Conservation (phyloP, 2,888 invertebrate species). For the Synergus umbraculus region DNA sequence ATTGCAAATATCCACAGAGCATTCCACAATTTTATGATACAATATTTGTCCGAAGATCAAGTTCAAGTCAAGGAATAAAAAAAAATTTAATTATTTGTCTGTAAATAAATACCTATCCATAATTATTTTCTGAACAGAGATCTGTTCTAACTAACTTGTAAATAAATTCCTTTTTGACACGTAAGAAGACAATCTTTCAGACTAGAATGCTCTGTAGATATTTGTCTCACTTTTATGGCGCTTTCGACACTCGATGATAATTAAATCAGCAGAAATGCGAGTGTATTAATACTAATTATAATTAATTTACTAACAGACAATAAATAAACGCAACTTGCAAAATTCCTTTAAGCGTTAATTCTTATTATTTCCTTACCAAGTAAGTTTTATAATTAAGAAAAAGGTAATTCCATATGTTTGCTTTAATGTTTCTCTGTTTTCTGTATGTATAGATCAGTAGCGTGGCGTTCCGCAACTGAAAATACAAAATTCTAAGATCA, state of each 20-base stretch:
- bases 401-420: constrained; percentile 58
- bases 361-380: constrained; percentile 45
- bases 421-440: constrained; percentile 47
- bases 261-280: constrained; percentile 56
- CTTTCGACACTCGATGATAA: constrained; percentile 48
- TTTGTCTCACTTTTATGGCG: constrained; percentile 11
- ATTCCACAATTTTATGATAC: constrained; percentile 9
- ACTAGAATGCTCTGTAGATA: constrained; percentile 16
- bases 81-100: neutral
- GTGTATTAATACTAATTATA: constrained; percentile 59
- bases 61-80: constrained; percentile 1
- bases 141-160: neutral
- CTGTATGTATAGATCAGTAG: constrained; percentile 56
- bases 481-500: constrained; percentile 47
- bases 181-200: neutral
- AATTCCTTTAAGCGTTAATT: constrained; percentile 48
- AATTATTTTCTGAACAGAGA: neutral
- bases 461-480: constrained; percentile 61
- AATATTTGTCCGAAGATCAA: neutral
- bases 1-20: constrained; percentile 21
- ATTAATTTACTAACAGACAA: constrained; percentile 59
- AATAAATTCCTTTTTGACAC: neutral
- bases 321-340: constrained; percentile 59
- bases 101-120: neutral
- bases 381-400: constrained; percentile 59